A percentile compares a stretch with the other conserved stretches of the same genome.
phyloP scores from a whole-genome alignment of 2,888 invertebrate species.

The Tachystola acroxantha region DNA sequence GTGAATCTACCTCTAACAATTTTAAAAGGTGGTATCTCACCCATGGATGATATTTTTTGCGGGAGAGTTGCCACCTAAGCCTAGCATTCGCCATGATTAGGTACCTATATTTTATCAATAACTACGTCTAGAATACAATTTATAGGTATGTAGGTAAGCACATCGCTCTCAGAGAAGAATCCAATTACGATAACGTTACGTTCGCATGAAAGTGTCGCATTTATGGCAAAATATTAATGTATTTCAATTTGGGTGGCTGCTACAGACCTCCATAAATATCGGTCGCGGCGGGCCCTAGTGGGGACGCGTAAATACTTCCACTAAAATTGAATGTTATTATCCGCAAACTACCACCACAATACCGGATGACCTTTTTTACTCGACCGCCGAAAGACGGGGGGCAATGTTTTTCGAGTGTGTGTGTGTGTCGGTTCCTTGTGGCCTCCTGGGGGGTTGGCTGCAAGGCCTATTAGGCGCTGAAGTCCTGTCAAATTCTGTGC shows the following conservation, averaged over 20 bases:
- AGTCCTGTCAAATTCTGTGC: no score
- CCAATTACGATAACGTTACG: slow-evolving; percentile 76
- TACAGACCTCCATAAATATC: slow-evolving; percentile 76
- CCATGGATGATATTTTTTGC: no score
- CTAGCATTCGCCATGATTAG: no score
- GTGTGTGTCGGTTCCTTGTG: no score
- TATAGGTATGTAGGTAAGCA: slow-evolving; percentile 14
- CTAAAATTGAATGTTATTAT: slow-evolving; percentile 73
- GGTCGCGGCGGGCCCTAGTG: slow-evolving; percentile 53
- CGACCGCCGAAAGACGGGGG: no score
- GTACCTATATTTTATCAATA: no score
- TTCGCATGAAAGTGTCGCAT: slow-evolving; percentile 75
- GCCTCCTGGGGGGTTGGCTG: no score
- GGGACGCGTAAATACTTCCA: slow-evolving; percentile 69
- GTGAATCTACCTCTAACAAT: no score
- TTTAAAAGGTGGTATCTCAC: no score
- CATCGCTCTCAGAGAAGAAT: slow-evolving; percentile 65
- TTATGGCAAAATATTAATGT: slow-evolving; percentile 78
- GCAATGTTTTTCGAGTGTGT: no score
- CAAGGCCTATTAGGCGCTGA: no score
- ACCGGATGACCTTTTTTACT: neutral
- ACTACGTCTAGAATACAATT: neutral
- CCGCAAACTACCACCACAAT: slow-evolving; percentile 37
- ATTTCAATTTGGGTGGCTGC: slow-evolving; percentile 75
- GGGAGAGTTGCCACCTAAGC: no score